A percentile compares a stretch with the other conserved stretches of the same genome.
Conservation (phyloP, 2,113 vertebrate genomes). For the Octodon degus region DNA sequence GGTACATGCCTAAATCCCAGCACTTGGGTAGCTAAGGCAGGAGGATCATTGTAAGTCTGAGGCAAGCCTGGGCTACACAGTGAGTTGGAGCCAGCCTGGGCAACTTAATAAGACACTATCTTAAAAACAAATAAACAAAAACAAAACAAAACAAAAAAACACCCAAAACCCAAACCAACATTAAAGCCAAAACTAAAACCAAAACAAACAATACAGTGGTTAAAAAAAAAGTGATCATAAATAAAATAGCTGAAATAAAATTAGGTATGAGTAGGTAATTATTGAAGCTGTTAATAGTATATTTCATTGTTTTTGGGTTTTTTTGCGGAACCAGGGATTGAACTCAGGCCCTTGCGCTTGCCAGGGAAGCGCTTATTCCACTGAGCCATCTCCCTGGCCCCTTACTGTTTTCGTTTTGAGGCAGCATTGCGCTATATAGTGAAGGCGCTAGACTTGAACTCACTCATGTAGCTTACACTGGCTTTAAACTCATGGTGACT, state of each 20-base stretch:
- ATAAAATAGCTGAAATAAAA: not conserved
- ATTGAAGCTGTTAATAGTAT: not conserved
- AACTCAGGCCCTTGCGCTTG: too few species aligned
- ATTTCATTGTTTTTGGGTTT: slow-evolving; percentile 36
- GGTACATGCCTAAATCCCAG: not conserved
- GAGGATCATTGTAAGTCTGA: not conserved
- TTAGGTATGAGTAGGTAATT: not conserved
- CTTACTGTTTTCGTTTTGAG: not conserved
- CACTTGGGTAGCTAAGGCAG: not conserved
- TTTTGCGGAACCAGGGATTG: too few species aligned
- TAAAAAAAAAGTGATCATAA: not conserved
- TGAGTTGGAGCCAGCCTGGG: not conserved
- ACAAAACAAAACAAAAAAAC: not conserved
- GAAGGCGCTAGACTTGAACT: too few species aligned
- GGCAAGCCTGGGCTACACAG: not conserved
- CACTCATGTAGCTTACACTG: too few species aligned
- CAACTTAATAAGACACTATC: not conserved
- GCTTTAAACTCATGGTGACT: too few species aligned
- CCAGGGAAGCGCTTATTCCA: too few species aligned
- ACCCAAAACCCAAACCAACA: not conserved
- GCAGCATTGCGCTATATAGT: too few species aligned
- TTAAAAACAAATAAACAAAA: not conserved
- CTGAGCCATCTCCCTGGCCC: too few species aligned
- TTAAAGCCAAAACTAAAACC: not conserved
- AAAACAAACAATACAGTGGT: not conserved